Evolutionary conservation across 2,113 vertebrate genomes (phyloP), one percentile per base, ranked within the genome.

Genomic region (Periophthalmodon schlosseri): DNA sequence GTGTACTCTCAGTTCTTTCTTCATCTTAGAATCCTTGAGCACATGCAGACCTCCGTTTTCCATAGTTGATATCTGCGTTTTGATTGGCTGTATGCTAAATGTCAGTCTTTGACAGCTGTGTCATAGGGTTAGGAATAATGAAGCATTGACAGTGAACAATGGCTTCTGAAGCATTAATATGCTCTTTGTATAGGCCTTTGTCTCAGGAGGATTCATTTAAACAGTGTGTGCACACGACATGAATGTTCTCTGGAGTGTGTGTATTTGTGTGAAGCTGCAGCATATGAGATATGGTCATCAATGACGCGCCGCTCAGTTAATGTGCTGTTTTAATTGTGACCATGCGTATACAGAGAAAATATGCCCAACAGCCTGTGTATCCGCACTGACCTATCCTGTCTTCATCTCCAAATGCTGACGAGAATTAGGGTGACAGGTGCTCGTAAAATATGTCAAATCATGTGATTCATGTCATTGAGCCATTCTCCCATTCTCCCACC

Each of bases 371-470:
- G 36, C 15, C 5, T 70, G 68, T 77, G 66, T 77, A 67, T 24
- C 34, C 70, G 57, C 21, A 60, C 82, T 78, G 79, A 46, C 78
- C 33, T 28, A 77, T 63, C 21, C 69, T 77, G 71, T 68, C 77
- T 80, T 84, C 70, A 70, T 72, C 66, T 83, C 61, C 44, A 75
- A 82, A 75, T 79, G 61, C 78, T 68, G 75, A 86, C 76, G 63
- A 76, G 82, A 63, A 81, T 84, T 66, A 64, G 33, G 73, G 57
- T 83, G 84, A 87, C 86, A 85, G 81, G 60, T 80, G 74, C 77
- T 80, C 73, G 54, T 78, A 85, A 86, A 85, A 88, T 73, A 84
- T 83, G 86, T 89, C 81, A 89, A 76, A 86, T 80, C 60, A 21
- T 64, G 34, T 87, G 77, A 82, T 82, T 85, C 76, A 86, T 79